These are phyloP conservation scores for Aythya fuligula DNA, from an alignment of 2,797 vertebrate genomes.

Conservation along the genomic window DNA sequence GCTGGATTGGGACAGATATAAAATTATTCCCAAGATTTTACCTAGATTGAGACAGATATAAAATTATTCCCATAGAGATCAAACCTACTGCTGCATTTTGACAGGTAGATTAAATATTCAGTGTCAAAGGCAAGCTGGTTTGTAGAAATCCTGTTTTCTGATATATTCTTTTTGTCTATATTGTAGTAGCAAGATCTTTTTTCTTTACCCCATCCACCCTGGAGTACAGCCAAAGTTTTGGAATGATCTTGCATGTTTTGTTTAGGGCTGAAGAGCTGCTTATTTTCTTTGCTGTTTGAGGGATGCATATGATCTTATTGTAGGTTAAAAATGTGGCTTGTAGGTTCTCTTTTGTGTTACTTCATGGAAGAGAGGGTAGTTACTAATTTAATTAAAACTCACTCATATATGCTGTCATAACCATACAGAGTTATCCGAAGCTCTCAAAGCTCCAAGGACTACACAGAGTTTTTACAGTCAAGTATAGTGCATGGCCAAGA, in stretches of 20 bases:
- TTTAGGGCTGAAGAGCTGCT: not conserved
- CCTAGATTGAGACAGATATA: not conserved
- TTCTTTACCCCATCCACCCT: not conserved
- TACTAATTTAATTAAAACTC: slow-evolving; percentile 36
- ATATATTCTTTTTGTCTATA: not conserved
- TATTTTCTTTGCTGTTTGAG: not conserved
- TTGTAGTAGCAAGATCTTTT: not conserved
- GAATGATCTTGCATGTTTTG: not conserved
- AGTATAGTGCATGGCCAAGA: not conserved
- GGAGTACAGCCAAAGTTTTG: not conserved
- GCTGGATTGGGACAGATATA: not conserved
- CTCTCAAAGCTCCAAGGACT: not conserved
- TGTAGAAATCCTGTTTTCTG: not conserved
- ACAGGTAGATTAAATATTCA: slow-evolving; percentile 4
- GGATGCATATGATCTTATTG: not conserved
- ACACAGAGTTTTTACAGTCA: not conserved
- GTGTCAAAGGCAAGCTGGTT: not conserved
- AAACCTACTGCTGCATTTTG: not conserved
- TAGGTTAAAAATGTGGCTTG: not conserved
- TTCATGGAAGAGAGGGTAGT: not conserved
- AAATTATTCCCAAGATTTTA: slow-evolving; percentile 6
- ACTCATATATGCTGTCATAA: not conserved
- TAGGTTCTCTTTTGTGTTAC: not conserved
- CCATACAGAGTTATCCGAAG: not conserved
- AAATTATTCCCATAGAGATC: not conserved